A percentile compares a stretch with the other conserved stretches of the same genome.
Conservation (phyloP, 2,797 vertebrate species). For the Argentina silus region DNA sequence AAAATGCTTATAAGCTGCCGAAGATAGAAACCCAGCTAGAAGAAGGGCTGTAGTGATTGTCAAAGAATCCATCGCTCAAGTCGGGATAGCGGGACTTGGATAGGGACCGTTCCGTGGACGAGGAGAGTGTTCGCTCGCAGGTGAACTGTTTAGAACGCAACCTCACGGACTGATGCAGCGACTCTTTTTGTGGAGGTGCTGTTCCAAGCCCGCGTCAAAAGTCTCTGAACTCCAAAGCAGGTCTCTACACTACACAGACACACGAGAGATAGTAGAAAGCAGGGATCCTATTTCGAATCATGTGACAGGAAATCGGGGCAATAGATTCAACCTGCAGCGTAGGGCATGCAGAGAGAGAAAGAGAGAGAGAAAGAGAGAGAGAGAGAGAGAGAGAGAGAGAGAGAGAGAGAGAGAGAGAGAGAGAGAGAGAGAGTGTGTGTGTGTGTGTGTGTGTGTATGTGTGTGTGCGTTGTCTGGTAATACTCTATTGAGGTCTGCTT, state of each 20-base stretch:
- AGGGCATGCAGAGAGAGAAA: constrained; percentile 31
- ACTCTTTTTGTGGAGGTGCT: constrained; percentile 38
- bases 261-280: constrained; percentile 68
- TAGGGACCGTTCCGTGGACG: constrained; percentile 4
- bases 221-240: constrained; percentile 67
- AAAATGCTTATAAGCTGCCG: constrained; percentile 68
- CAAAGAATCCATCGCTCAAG: constrained; percentile 69
- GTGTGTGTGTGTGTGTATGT: too few species aligned
- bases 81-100: constrained; percentile 6
- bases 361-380: background rate
- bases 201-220: constrained; percentile 52
- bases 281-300: constrained; percentile 87
- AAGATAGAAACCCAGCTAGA: constrained; percentile 63
- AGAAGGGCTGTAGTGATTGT: constrained; percentile 62
- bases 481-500: too few species aligned
- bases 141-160: constrained; percentile 61
- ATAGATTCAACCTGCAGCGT: constrained; percentile 78
- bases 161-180: constrained; percentile 47
- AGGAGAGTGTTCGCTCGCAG: constrained; percentile 52
- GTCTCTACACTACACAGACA: constrained; percentile 62
- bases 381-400: constrained; percentile 15
- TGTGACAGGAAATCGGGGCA: constrained; percentile 88
- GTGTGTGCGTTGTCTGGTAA: too few species aligned
- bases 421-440: background rate
- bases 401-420: constrained; percentile 9